Base-by-base conservation (phyloP, 2,113 vertebrate genomes). In the Ursus arctos region DNA sequence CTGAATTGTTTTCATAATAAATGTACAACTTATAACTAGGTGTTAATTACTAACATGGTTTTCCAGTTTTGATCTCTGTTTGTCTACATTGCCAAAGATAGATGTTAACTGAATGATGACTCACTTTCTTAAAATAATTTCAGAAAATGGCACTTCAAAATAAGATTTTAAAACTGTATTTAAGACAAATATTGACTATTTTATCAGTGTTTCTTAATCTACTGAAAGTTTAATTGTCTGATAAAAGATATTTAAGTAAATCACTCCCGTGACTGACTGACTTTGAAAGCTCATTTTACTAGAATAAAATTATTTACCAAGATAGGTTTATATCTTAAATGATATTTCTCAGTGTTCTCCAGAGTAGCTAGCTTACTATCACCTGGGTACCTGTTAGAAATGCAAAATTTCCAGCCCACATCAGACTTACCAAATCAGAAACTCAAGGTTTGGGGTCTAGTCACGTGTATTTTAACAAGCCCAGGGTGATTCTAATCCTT, bases 1-100 rank as follows among this genome's bases (percentile, higher is more conserved):
- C 33, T 63, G 51, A 95, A 55, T 79, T 69, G 49, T 97, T 77
- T 94, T 97, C 55, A 9, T 77, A 72, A 95, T 90, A 88, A 96
- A 87, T 88, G 82, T 76, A 26, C 49, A 63, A 63, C 57, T 96
- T 95, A 79, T 93, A 94, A 93, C 93, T 92, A 95, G 74, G 72
- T 53, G 43, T 91, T 71, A 93, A 88, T 94, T 94, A 81, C 76
- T 88, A 92, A 85, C 43, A 69, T 21, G 18, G 21, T 18, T 96
- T 94, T 97, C 53, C 6, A 24, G 51, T 89, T 95, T 97, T 94
- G 57, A 76, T 91, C 21, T 91, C 47, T 97, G 33, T 67, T 88
- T 95, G 63, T 93, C 95, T 95, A 16, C 6, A 67, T 87, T 95
- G 81, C 13, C 59, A 94, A 63, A 87, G 83, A 80, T 65, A 49